Percentiles rank a stretch among this genome's conserved stretches.
Conservation (phyloP, 1,140 invertebrate species). For the Ceratosolen solmsi region DNA sequence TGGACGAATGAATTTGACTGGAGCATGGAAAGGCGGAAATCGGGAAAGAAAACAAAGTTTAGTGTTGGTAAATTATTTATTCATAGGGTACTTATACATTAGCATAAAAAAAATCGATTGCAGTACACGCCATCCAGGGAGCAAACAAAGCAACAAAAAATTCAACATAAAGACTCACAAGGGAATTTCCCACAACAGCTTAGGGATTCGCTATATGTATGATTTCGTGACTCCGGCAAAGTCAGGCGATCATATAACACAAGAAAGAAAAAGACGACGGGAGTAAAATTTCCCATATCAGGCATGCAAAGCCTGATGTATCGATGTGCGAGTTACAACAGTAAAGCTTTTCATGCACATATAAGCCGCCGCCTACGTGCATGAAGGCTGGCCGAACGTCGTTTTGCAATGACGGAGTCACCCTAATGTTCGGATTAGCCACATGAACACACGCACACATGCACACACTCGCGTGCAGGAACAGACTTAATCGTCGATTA, state of each 20-base stretch:
- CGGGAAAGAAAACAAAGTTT: constrained; percentile 8
- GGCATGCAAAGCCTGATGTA: constrained; percentile 74
- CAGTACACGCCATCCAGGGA: background rate
- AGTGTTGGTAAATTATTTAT: constrained; percentile 1
- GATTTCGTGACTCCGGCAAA: constrained; percentile 17
- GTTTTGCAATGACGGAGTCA: constrained; percentile 60
- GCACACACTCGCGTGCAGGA: background rate
- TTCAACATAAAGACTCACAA: background rate
- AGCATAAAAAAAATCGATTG: constrained; percentile 22
- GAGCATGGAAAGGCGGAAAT: background rate
- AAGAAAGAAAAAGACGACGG: background rate
- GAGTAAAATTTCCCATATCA: constrained; percentile 70
- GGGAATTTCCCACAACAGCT: constrained; percentile 34
- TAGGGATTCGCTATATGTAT: background rate
- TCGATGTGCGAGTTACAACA: constrained; percentile 62
- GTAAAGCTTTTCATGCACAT: constrained; percentile 52
- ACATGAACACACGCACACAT: background rate
- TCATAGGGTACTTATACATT: constrained; percentile 2
- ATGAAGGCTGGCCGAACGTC: constrained; percentile 52
- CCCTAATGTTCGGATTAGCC: constrained; percentile 71
- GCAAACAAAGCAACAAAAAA: constrained; percentile 32
- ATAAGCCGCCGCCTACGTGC: constrained; percentile 66
- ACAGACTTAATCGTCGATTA: constrained; percentile 44
- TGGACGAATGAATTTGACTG: background rate
- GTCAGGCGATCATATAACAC: background rate